phyloP scores from a whole-genome alignment of 2,888 invertebrate genomes.

The Xylota segnis region DNA sequence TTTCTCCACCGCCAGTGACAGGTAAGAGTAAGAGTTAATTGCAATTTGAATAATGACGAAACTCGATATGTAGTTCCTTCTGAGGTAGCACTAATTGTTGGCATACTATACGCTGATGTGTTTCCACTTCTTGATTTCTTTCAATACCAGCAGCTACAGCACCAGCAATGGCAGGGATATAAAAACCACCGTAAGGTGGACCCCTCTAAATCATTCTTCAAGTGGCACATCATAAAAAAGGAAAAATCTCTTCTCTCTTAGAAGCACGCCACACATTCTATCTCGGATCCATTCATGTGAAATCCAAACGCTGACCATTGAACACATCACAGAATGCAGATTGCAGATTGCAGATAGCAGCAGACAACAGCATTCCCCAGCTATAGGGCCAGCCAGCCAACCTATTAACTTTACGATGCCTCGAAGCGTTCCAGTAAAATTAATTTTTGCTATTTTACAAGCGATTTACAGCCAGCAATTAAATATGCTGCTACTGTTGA shows the following conservation, averaged over 20 bases:
- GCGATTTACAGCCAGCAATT: slow-evolving; percentile 70
- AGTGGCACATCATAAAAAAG: slow-evolving; percentile 72
- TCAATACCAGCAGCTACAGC: too few relatives aligned
- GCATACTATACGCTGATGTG: slow-evolving; percentile 23
- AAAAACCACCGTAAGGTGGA: slow-evolving; percentile 46
- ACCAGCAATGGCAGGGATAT: not conserved
- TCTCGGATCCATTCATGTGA: slow-evolving; percentile 18
- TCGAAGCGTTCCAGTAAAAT: slow-evolving; percentile 75
- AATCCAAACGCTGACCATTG: slow-evolving; percentile 10
- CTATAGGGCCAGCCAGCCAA: slow-evolving; percentile 20
- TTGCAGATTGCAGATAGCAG: slow-evolving; percentile 7
- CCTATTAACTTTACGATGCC: slow-evolving; percentile 70
- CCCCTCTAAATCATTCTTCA: slow-evolving; percentile 70
- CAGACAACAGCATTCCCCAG: slow-evolving; percentile 13
- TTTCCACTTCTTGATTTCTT: slow-evolving; percentile 5
- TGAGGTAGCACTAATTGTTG: slow-evolving; percentile 11
- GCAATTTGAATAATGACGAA: slow-evolving; percentile 5
- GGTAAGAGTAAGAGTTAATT: slow-evolving; percentile 5
- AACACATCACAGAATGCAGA: not conserved
- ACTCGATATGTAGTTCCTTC: not conserved
- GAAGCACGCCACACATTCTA: slow-evolving; percentile 6
- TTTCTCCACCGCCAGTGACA: not conserved
- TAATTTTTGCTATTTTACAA: slow-evolving; percentile 76
- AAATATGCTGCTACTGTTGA: slow-evolving; percentile 74
- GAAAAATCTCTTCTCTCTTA: slow-evolving; percentile 6